Evolutionary conservation across 1,140 invertebrate species (phyloP).

Genomic region (Whitmania pigra): DNA sequence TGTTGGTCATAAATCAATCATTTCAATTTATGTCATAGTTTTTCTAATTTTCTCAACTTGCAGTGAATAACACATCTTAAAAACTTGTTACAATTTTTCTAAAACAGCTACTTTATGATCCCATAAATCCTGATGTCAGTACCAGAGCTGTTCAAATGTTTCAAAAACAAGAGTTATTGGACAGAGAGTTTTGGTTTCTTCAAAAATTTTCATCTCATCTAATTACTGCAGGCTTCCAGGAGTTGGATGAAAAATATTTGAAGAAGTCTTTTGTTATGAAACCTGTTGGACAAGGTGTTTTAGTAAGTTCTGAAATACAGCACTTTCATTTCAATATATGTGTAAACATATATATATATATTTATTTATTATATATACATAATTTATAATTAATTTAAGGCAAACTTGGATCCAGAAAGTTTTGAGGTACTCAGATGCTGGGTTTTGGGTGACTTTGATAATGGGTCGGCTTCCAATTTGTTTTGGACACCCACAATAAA

Average conservation of each 20-base stretch:
- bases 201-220: neutral
- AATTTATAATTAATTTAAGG: neutral
- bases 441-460: neutral
- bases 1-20: no score
- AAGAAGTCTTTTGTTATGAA: neutral
- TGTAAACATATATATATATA: no score
- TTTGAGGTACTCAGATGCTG: neutral
- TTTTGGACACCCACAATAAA: neutral
- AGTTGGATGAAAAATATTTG: neutral
- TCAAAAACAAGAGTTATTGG: neutral
- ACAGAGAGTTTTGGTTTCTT: conserved; percentile 12
- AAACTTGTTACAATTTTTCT: no score
- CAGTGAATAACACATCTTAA: no score
- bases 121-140: conserved; percentile 3
- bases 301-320: conserved; percentile 1
- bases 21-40: neutral
- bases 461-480: neutral
- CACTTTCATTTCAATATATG: neutral
- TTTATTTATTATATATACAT: no score
- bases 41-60: neutral
- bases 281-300: neutral
- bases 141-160: neutral
- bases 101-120: conserved; percentile 3
- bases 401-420: neutral
- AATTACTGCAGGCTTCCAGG: neutral